phyloP scores from a whole-genome alignment of 1,140 invertebrate genomes.

The Drepana arcuata region DNA sequence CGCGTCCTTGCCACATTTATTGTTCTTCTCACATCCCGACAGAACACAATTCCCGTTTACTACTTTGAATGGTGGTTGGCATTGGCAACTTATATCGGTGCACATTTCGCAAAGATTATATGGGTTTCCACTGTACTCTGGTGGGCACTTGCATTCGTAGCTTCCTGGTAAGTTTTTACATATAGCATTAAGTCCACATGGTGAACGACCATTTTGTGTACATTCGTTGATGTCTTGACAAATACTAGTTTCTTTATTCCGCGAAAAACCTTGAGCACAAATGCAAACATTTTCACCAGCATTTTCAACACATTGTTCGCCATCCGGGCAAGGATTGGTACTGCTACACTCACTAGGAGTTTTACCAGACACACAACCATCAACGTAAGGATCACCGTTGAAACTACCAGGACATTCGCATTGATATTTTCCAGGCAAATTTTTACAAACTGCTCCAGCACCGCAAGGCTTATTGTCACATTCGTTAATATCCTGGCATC shows the following conservation, averaged over 20 bases:
- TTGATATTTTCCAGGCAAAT: conserved; percentile 87
- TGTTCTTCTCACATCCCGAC: conserved; percentile 83
- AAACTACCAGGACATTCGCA: conserved; percentile 89
- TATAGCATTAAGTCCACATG: conserved; percentile 89
- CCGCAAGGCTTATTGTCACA: conserved; percentile 87
- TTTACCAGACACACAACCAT: conserved; percentile 79
- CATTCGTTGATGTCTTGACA: conserved; percentile 94
- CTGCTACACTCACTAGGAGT: conserved; percentile 78
- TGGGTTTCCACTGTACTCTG: conserved; percentile 90
- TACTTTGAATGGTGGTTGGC: conserved; percentile 88
- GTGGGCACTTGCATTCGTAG: conserved; percentile 92
- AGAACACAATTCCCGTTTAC: conserved; percentile 87
- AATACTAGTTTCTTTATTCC: conserved; percentile 79
- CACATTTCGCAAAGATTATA: conserved; percentile 89
- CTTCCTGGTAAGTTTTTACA: conserved; percentile 95
- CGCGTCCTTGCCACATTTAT: conserved; percentile 84
- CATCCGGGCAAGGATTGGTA: conserved; percentile 82
- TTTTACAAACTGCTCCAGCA: conserved; percentile 87
- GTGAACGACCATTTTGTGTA: conserved; percentile 79
- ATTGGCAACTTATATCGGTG: conserved; percentile 86
- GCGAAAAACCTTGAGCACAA: conserved; percentile 86
- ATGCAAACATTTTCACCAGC: conserved; percentile 87
- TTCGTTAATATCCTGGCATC: conserved; percentile 91
- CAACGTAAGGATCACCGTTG: conserved; percentile 79
- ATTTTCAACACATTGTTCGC: conserved; percentile 88